Conservation (phyloP, 2,888 invertebrate genomes). For the Heliconius aoede region DNA sequence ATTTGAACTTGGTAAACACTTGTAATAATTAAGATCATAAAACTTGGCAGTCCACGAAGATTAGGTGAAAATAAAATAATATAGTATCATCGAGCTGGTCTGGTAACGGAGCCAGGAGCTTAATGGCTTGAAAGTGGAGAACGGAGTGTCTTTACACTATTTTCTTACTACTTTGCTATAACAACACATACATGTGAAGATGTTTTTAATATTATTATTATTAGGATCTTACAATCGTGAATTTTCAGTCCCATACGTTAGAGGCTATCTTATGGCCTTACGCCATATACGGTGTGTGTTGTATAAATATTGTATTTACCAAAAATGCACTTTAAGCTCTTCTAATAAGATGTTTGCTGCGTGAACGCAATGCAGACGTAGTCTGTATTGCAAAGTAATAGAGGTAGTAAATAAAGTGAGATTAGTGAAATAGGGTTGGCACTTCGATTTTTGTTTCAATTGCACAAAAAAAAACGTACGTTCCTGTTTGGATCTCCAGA, state of each 20-base stretch:
- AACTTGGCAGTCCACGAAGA: too few species aligned
- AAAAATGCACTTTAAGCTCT: neutral
- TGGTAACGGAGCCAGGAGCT: too few species aligned
- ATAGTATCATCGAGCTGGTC: too few species aligned
- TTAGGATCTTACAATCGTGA: neutral
- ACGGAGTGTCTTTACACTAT: too few species aligned
- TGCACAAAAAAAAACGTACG: too few species aligned
- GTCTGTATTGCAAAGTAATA: conserved; percentile 35
- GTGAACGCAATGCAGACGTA: conserved; percentile 20
- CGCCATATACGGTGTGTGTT: neutral
- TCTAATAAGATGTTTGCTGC: conserved; percentile 9
- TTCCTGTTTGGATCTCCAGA: too few species aligned
- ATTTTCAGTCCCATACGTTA: neutral
- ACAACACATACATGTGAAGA: too few species aligned
- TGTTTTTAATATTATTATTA: neutral
- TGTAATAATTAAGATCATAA: too few species aligned
- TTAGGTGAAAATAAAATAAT: too few species aligned
- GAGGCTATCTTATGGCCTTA: neutral
- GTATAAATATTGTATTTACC: neutral
- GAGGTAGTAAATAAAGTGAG: conserved; percentile 37
- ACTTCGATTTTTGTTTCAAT: neutral
- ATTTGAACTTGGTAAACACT: too few species aligned
- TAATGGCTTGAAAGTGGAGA: too few species aligned
- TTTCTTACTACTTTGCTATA: too few species aligned
- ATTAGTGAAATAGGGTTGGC: conserved; percentile 33